Evolutionary conservation across 2,797 vertebrate species (phyloP), one percentile per base, ranked within the genome.

Genomic region (Neomorphus geoffroyi): DNA sequence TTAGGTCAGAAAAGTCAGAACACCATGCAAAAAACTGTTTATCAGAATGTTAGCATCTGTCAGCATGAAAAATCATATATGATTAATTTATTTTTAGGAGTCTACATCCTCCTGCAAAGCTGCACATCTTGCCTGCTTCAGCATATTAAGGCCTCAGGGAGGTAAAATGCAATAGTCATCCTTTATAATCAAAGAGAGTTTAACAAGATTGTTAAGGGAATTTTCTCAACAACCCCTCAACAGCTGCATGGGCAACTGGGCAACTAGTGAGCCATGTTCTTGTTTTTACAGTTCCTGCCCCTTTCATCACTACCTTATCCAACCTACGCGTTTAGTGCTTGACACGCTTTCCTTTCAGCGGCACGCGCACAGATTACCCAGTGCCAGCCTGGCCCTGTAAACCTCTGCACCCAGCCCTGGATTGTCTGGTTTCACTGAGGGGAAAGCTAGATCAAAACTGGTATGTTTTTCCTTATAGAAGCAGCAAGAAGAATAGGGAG

Each of bases 171-270:
- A 69, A 77, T 14, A 92, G 64, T 67, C 85, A 85, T 94, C 75
- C 46, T 93, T 96, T 88, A 96, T 32, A 87, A 90, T 91, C 94
- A 83, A 92, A 96, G 72, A 43, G 69, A 22, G n/a, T 91, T 84
- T 89, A 96, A 93, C 67, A 90, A 87, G 80, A 81, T 57, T 54
- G 26, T 91, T 94, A 81, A 92, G 73, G 83, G 83, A 94, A 74
- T 94, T 93, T 95, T 95, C 61, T 94, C 79, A 75, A 69, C 46
- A 86, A 78, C 24, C 28, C 43, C 45, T 86, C 67, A 67, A 74
- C 7, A 90, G 61, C 79, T 94, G 80, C 72, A 73, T 10, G 50
- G 80, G 35, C 64, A 93, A 94, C 80, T 72, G 35, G 82, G 92
- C 80, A 94, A 10, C 74, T 69, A 91, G 73, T 90, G 77, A 96